These are phyloP conservation scores for Campoplex capitator DNA, from an alignment of 2,888 invertebrate species.

Conservation along the genomic window DNA sequence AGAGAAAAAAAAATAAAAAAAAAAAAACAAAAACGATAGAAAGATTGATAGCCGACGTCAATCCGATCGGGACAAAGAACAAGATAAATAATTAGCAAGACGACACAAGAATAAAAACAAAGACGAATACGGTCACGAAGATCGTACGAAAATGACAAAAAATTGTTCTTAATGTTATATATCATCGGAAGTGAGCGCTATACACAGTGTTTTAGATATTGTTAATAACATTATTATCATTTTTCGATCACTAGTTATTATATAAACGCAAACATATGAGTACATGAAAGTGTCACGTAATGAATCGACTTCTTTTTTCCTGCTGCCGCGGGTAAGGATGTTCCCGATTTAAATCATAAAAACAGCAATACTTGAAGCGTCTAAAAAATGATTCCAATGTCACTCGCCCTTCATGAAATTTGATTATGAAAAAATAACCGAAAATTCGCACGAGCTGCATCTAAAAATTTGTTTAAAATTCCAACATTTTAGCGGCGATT, in stretches of 20 bases:
- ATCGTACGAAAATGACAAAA: slow-evolving; percentile 77
- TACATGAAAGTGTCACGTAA: slow-evolving; percentile 13
- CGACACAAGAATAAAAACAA: background rate
- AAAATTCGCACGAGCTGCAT: background rate
- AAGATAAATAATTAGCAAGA: background rate
- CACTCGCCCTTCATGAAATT: no score
- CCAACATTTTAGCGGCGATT: background rate
- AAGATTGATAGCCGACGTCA: background rate
- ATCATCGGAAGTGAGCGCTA: slow-evolving; percentile 80
- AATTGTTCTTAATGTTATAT: slow-evolving; percentile 81
- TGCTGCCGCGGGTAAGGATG: background rate
- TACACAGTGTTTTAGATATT: slow-evolving; percentile 77
- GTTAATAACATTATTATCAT: slow-evolving; percentile 81
- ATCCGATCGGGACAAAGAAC: slow-evolving; percentile 1
- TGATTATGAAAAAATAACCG: no score
- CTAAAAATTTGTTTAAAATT: background rate
- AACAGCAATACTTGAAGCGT: background rate
- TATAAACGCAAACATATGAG: slow-evolving; percentile 29
- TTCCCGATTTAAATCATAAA: background rate
- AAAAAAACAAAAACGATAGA: background rate
- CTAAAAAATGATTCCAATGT: background rate
- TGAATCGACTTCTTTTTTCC: background rate
- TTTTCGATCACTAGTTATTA: slow-evolving; percentile 74
- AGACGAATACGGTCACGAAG: slow-evolving; percentile 69
- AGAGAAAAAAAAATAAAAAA: background rate